Evolutionary conservation across 2,113 vertebrate genomes (phyloP).

Genomic region (Syrmaticus mikado): DNA sequence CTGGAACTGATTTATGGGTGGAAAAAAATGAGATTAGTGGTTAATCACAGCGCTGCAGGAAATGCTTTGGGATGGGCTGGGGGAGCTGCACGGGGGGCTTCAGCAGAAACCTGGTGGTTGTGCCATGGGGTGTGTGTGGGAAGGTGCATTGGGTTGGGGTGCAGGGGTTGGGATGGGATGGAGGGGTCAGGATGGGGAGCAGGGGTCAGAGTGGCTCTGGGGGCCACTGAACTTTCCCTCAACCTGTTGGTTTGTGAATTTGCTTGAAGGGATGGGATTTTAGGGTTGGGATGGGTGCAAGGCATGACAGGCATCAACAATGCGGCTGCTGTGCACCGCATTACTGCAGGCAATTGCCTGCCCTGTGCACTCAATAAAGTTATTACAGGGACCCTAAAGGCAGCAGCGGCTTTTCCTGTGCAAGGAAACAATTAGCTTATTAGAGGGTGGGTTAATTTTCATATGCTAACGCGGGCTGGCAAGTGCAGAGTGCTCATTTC

Average conservation of each 20-base stretch:
- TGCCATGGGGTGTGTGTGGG: rapidly evolving
- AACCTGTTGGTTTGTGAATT: background rate
- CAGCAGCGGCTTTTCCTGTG: slow-evolving; percentile 28
- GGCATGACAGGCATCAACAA: rapidly evolving
- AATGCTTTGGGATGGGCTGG: background rate
- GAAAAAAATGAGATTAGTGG: slow-evolving; percentile 75
- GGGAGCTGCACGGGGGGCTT: background rate
- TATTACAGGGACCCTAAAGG: background rate
- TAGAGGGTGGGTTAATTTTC: background rate
- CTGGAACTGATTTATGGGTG: slow-evolving; percentile 84
- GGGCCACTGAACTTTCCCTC: background rate
- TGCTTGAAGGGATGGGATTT: background rate
- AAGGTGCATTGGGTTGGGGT: background rate
- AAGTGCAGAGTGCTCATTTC: slow-evolving; percentile 39
- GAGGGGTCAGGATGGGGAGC: background rate
- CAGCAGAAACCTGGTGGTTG: rapidly evolving
- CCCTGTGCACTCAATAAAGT: background rate
- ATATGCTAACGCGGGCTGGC: background rate
- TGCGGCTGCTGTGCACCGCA: rapidly evolving
- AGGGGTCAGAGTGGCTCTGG: background rate
- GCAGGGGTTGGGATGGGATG: background rate
- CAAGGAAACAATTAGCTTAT: slow-evolving; percentile 52
- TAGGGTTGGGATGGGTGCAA: background rate
- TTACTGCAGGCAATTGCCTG: rapidly evolving
- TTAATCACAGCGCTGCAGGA: slow-evolving; percentile 71